A percentile compares a stretch with the other conserved stretches of the same genome.
These are phyloP conservation scores for Nerophis ophidion DNA, from an alignment of 2,113 vertebrate species.

Conservation along the genomic window DNA sequence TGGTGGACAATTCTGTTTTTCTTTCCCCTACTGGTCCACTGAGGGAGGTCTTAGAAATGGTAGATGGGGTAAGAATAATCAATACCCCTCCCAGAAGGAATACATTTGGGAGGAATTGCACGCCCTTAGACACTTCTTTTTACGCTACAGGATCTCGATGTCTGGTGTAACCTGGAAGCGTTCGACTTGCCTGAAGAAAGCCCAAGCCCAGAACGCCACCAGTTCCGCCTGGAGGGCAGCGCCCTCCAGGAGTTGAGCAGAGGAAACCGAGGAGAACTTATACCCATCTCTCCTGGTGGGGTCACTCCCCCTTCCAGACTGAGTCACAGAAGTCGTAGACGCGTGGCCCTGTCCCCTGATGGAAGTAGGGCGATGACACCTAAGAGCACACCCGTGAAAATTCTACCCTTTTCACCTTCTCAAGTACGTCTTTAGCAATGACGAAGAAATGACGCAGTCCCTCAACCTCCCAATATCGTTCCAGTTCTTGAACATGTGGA, in stretches of 20 bases:
- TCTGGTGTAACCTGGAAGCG: slow-evolving; percentile 89
- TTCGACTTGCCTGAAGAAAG: slow-evolving; percentile 85
- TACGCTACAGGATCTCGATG: slow-evolving; percentile 79
- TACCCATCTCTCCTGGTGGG: slow-evolving; percentile 86
- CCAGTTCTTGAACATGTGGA: slow-evolving; percentile 97
- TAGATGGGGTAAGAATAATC: slow-evolving; percentile 79
- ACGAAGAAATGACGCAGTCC: neutral
- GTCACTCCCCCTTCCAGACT: slow-evolving; percentile 85
- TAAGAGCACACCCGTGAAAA: slow-evolving; percentile 93
- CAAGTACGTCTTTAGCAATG: slow-evolving; percentile 68
- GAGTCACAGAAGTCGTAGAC: slow-evolving; percentile 81
- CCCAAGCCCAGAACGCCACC: slow-evolving; percentile 52
- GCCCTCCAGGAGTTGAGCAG: slow-evolving; percentile 90
- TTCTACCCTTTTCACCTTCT: slow-evolving; percentile 92
- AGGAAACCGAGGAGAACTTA: slow-evolving; percentile 88
- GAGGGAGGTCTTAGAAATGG: slow-evolving; percentile 89
- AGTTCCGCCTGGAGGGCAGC: slow-evolving; percentile 89
- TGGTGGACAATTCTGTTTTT: slow-evolving; percentile 82
- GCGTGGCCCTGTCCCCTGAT: slow-evolving; percentile 82
- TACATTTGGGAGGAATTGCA: neutral
- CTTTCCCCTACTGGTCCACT: slow-evolving; percentile 79
- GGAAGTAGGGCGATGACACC: slow-evolving; percentile 85
- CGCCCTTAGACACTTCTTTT: neutral
- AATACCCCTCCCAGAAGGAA: too few species aligned
- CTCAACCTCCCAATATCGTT: slow-evolving; percentile 3